These are phyloP conservation scores for Charanyca ferruginea DNA, from an alignment of 2,888 invertebrate species.

Conservation along the genomic window DNA sequence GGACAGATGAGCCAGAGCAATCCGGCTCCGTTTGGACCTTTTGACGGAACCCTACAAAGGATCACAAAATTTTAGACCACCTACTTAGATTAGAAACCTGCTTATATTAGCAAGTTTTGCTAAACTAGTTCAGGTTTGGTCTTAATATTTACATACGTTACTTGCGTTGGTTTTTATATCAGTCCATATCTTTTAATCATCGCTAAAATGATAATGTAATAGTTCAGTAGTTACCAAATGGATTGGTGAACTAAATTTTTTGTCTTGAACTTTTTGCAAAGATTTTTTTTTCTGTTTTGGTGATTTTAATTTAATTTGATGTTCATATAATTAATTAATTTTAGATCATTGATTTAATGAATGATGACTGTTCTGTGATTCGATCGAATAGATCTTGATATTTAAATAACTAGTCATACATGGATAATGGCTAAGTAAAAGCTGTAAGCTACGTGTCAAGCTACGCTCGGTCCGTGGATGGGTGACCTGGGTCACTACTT, in stretches of 20 bases:
- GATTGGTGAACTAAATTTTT: conserved; percentile 4
- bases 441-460: no score
- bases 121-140: conserved; percentile 18
- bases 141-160: conserved; percentile 20
- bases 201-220: conserved; percentile 13
- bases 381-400: not conserved
- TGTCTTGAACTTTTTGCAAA: no score
- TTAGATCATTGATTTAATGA: conserved; percentile 10
- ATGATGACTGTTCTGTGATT: not conserved
- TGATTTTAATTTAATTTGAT: conserved; percentile 7
- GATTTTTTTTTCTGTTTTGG: not conserved
- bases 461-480: no score
- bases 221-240: conserved; percentile 23
- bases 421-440: no score
- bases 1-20: no score
- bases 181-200: conserved; percentile 2
- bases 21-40: no score
- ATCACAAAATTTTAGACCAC: conserved; percentile 13
- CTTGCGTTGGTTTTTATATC: conserved; percentile 14
- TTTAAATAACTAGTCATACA: not conserved
- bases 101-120: not conserved
- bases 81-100: conserved; percentile 15
- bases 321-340: not conserved
- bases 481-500: no score
- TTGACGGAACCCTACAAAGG: no score